phyloP scores from a whole-genome alignment of 2,113 vertebrate species.

The Connochaetes taurinus region DNA sequence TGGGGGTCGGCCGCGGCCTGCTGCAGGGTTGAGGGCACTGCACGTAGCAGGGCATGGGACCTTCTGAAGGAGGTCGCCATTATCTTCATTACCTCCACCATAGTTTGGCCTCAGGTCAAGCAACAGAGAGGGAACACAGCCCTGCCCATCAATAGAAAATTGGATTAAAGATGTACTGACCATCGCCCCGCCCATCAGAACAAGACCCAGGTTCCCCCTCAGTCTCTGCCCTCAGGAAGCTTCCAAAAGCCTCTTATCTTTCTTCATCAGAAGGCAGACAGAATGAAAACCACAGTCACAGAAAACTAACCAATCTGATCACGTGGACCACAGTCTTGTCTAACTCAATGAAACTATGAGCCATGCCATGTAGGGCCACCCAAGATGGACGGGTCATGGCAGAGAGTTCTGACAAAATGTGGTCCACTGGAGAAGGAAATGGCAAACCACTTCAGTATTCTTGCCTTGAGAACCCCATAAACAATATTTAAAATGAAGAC shows the following conservation, averaged over 20 bases:
- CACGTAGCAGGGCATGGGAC: neutral
- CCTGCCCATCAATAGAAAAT: neutral
- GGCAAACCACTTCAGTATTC: no score
- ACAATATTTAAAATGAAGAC: no score
- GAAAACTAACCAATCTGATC: neutral
- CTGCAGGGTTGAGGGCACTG: neutral
- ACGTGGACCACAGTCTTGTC: neutral
- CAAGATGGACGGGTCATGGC: accelerated
- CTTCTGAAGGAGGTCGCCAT: neutral
- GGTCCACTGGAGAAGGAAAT: neutral
- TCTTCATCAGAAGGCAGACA: neutral
- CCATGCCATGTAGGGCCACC: neutral
- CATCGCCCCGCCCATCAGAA: neutral
- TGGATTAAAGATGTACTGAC: neutral
- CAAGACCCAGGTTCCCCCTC: neutral
- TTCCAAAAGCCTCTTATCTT: neutral
- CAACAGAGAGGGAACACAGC: neutral
- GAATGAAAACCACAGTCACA: neutral
- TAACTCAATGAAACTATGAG: neutral
- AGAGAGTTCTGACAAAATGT: neutral
- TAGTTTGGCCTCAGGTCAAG: neutral
- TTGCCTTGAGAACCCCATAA: no score
- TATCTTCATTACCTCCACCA: neutral
- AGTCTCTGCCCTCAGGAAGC: neutral
- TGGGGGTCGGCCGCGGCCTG: accelerated